Evolutionary conservation across 2,113 vertebrate genomes (phyloP).

Genomic region (Heloderma charlesbogerti): DNA sequence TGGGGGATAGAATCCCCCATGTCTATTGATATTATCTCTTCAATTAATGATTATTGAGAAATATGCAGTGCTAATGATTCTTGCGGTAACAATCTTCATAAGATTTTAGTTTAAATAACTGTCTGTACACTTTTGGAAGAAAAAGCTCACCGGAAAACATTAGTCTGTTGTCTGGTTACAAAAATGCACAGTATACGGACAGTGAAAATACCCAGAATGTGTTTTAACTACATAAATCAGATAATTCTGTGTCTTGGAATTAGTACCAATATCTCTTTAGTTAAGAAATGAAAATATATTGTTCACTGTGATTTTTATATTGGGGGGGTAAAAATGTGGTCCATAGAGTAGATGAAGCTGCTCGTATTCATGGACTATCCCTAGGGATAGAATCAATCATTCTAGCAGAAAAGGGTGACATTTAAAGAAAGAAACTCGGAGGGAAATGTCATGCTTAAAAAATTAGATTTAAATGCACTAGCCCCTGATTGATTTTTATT

Average conservation of each 20-base stretch:
- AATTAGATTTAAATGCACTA: conserved; percentile 85
- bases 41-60: conserved; percentile 56
- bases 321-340: conserved; percentile 62
- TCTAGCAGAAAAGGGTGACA: conserved; percentile 82
- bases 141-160: background rate
- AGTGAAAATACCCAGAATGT: conserved; percentile 18
- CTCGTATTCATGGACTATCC: conserved; percentile 77
- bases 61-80: conserved; percentile 58
- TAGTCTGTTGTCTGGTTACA: conserved; percentile 29
- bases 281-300: conserved; percentile 56
- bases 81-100: conserved; percentile 56
- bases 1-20: conserved; percentile 56
- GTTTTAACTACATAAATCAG: conserved; percentile 5
- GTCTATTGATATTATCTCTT: conserved; percentile 61
- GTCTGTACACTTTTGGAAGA: conserved; percentile 12
- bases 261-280: conserved; percentile 53
- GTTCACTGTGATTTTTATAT: conserved; percentile 70
- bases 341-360: conserved; percentile 75
- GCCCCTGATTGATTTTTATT: conserved; percentile 86
- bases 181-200: conserved; percentile 20
- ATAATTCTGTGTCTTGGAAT: accelerated
- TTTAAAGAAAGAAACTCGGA: conserved; percentile 84
- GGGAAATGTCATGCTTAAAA: conserved; percentile 88
- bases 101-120: conserved; percentile 66
- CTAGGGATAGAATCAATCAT: conserved; percentile 83